Evolutionary conservation across 2,888 invertebrate species (phyloP).

Genomic region (Eupsilia transversa): DNA sequence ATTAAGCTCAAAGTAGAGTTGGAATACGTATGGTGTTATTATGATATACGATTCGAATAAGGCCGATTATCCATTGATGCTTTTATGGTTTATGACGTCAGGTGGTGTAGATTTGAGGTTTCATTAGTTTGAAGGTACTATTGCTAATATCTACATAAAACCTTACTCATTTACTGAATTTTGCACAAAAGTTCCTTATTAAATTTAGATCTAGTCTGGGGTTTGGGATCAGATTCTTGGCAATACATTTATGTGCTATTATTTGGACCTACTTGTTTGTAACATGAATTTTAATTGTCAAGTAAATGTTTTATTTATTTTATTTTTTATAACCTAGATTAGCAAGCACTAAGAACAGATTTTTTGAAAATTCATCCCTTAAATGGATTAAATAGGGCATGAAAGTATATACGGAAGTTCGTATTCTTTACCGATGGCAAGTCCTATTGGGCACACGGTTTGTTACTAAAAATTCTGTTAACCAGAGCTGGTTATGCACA

Average conservation of each 20-base stretch:
- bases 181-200: not conserved
- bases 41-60: slow-evolving; percentile 27
- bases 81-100: slow-evolving; percentile 49
- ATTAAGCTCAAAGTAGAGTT: not conserved
- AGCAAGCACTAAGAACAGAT: not conserved
- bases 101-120: slow-evolving; percentile 36
- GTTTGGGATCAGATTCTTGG: no score
- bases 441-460: not conserved
- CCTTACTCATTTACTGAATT: no score
- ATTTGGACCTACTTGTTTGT: no score
- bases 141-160: not conserved
- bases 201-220: no score
- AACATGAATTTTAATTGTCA: no score
- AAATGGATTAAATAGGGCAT: no score
- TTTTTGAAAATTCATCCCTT: not conserved
- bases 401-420: not conserved
- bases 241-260: no score
- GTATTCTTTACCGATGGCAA: not conserved
- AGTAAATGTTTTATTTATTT: no score
- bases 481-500: not conserved
- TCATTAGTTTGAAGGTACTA: slow-evolving; percentile 21
- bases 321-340: no score
- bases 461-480: not conserved
- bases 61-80: slow-evolving; percentile 38
- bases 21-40: not conserved